These are phyloP conservation scores for Xanthostigma xanthostigma DNA, from an alignment of 2,888 invertebrate genomes.

Conservation along the genomic window DNA sequence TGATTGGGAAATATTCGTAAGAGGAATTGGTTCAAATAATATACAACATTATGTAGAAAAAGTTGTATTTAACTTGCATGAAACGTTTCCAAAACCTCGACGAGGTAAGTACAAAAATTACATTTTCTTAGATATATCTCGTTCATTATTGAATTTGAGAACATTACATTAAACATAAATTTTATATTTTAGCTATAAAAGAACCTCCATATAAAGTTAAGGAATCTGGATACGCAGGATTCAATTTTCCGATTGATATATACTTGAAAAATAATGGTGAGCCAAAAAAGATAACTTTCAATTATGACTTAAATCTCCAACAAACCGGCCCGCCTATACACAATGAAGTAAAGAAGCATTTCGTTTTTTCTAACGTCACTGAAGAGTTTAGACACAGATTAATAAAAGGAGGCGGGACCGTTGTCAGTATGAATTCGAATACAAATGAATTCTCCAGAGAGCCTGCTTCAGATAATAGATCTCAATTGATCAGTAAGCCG, in stretches of 20 bases:
- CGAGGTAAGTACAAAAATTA: slow-evolving; percentile 46
- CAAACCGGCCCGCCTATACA: slow-evolving; percentile 55
- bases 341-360: slow-evolving; percentile 62
- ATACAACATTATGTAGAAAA: slow-evolving; percentile 86
- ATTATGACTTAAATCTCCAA: slow-evolving; percentile 77
- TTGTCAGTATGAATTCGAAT: slow-evolving; percentile 12
- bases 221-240: slow-evolving; percentile 95
- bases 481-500: slow-evolving; percentile 53
- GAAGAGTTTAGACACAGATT: slow-evolving; percentile 83
- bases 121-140: background rate
- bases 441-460: slow-evolving; percentile 34
- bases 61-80: slow-evolving; percentile 80
- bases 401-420: slow-evolving; percentile 69
- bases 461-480: slow-evolving; percentile 37
- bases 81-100: slow-evolving; percentile 83
- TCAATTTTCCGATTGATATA: slow-evolving; percentile 77
- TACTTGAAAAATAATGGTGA: slow-evolving; percentile 80
- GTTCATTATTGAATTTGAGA: slow-evolving; percentile 3
- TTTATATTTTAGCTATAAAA: slow-evolving; percentile 55
- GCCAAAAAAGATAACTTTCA: slow-evolving; percentile 68
- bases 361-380: slow-evolving; percentile 69
- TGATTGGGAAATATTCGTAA: slow-evolving; percentile 92
- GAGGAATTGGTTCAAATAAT: slow-evolving; percentile 73
- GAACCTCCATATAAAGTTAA: slow-evolving; percentile 81
- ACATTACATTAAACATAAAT: slow-evolving; percentile 2